phyloP scores from a whole-genome alignment of 2,113 vertebrate genomes.

The Podarcis cretensis region DNA sequence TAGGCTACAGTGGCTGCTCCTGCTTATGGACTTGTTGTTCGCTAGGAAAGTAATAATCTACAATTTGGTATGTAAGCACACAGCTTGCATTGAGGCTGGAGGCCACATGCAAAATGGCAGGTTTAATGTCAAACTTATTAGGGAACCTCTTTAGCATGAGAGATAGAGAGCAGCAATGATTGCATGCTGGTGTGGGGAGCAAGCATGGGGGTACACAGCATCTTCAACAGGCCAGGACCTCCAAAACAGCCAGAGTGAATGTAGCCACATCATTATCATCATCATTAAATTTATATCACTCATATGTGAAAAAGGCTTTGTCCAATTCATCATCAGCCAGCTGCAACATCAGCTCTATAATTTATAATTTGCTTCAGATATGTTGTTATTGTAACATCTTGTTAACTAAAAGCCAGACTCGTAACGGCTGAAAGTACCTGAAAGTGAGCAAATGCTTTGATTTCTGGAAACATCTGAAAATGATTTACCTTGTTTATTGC shows the following conservation, averaged over 20 bases:
- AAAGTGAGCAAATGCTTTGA: fast-evolving
- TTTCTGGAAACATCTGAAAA: not conserved
- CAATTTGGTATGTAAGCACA: not conserved
- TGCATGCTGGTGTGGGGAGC: not conserved
- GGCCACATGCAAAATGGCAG: not conserved
- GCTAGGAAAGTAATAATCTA: not conserved
- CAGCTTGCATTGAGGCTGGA: not conserved
- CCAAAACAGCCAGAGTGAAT: not conserved
- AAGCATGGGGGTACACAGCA: not conserved
- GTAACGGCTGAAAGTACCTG: not conserved
- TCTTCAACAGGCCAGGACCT: not conserved
- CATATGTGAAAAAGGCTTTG: too few relatives aligned
- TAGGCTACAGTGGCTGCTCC: not conserved
- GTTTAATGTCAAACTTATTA: not conserved
- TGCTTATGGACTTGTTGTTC: not conserved
- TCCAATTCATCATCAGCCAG: not conserved
- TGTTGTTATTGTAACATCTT: too few relatives aligned
- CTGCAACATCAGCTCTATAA: not conserved
- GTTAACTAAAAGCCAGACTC: not conserved
- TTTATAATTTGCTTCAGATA: not conserved
- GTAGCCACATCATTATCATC: too few relatives aligned
- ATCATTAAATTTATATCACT: too few relatives aligned
- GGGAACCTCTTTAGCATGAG: not conserved
- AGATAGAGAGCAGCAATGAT: not conserved
- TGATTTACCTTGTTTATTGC: constrained; percentile 22